phyloP scores from a whole-genome alignment of 1,140 invertebrate genomes.

The Adoxophyes honmai region DNA sequence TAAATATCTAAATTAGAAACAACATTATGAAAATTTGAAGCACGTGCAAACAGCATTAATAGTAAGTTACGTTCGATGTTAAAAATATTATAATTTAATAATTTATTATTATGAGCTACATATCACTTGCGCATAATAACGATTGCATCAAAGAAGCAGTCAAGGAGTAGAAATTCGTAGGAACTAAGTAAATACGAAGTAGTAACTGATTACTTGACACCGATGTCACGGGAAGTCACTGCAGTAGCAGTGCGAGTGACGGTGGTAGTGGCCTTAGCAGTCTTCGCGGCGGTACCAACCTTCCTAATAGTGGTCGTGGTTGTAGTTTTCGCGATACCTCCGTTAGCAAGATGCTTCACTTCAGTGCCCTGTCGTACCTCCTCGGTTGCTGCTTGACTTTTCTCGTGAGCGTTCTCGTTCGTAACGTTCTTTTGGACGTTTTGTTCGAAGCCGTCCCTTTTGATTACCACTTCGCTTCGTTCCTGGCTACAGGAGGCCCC shows the following conservation, averaged over 20 bases:
- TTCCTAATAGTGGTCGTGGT: conserved; percentile 62
- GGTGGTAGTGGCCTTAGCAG: conserved; percentile 49
- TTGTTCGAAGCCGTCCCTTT: conserved; percentile 51
- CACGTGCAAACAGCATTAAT: too few species aligned
- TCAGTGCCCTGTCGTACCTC: conserved; percentile 55
- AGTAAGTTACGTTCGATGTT: too few species aligned
- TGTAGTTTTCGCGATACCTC: conserved; percentile 56
- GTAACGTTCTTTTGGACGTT: conserved; percentile 49
- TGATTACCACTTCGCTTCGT: conserved; percentile 42
- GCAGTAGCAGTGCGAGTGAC: conserved; percentile 56
- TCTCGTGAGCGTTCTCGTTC: conserved; percentile 52
- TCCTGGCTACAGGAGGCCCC: conserved; percentile 44
- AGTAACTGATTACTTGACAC: conserved; percentile 47
- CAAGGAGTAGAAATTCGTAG: not conserved
- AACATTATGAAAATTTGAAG: too few species aligned
- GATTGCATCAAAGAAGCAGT: too few species aligned
- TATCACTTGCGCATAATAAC: too few species aligned
- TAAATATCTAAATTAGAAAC: too few species aligned
- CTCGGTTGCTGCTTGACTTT: conserved; percentile 47
- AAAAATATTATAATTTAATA: too few species aligned
- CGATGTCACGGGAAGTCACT: conserved; percentile 58
- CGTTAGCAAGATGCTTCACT: conserved; percentile 56
- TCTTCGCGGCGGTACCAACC: conserved; percentile 55
- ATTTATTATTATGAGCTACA: too few species aligned
- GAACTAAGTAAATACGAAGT: conserved; percentile 14